Conservation (phyloP, 2,113 vertebrate species). For the Egretta garzetta region DNA sequence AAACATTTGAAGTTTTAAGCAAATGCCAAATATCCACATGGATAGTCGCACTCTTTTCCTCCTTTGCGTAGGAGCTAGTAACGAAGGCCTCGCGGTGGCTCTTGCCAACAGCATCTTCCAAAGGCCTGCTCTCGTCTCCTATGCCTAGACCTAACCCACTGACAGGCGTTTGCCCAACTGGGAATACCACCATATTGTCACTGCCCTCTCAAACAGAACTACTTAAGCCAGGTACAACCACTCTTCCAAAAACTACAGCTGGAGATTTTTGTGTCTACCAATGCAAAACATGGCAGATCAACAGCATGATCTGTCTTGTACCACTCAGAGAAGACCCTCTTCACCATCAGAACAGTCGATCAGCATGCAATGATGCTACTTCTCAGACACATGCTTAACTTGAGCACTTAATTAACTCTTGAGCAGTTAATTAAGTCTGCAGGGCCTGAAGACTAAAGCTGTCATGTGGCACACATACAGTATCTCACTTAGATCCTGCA, state of each 20-base stretch:
- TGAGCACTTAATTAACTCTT: neutral
- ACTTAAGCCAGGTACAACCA: neutral
- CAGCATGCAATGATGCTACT: neutral
- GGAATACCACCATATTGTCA: neutral
- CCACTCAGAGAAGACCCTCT: neutral
- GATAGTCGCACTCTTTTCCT: no score
- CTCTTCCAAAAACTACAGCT: neutral
- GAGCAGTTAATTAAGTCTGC: neutral
- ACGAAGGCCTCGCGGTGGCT: fast-evolving
- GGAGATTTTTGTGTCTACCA: neutral
- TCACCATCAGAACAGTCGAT: neutral
- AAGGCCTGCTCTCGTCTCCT: fast-evolving
- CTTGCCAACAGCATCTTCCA: neutral
- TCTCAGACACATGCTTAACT: neutral
- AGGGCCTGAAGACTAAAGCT: neutral
- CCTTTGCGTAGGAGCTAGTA: neutral
- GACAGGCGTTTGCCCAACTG: fast-evolving
- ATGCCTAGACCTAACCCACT: neutral
- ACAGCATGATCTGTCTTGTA: neutral
- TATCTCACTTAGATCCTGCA: neutral
- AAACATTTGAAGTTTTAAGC: fast-evolving
- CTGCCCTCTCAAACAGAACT: neutral
- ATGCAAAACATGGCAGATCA: neutral
- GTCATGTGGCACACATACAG: no score
- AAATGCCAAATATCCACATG: neutral